Base-by-base conservation (phyloP, 2,113 vertebrate genomes). In the Dissostichus mawsoni region DNA sequence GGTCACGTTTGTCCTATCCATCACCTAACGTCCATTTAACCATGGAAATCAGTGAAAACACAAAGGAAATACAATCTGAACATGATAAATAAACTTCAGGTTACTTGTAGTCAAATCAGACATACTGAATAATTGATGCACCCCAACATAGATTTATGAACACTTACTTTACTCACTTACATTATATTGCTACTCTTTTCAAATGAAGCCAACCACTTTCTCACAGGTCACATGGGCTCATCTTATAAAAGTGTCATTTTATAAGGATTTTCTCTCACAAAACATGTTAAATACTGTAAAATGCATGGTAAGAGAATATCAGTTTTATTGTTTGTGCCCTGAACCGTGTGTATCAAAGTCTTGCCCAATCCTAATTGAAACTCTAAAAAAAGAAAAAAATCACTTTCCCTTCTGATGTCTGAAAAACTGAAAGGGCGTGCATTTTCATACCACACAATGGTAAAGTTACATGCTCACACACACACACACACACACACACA, bases 221-320 rank as follows among this genome's bases (percentile, higher is more conserved):
- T 45, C 41, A 11, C 12, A 33, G 58, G 63, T 85, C 87, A 85
- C 84, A 78, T 87, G 75, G 0, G 81, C 36, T 73, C 69, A 59
- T 76, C 69, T 82, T 80, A 81, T 20, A 81, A 77, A 81, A 81
- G 5, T 6, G 20, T 63, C 8, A 69, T 82, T 80, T 70, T 69
- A 63, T 41, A 10, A 70, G 57, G 17, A 67, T 76, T 59, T 57
- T 41, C 0, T 36, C 33, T 44, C 36, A 6, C 36, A 41, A 41
- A 41, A 41, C 36, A 41, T 41, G 36, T 7, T 7, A 41, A 8
- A 41, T 41, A 41, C 1, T 8, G 5, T 41, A 41, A 41, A 41
- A 41, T 41, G 36, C 36, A 41, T 8, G 36, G 36, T 41, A 41
- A 41, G 5, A 41, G 36, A 41, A 41, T 41, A 41, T 41, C 7